A percentile compares a stretch with the other conserved stretches of the same genome.
phyloP scores from a whole-genome alignment of 1,140 invertebrate species.

The Berghia stephanieae region DNA sequence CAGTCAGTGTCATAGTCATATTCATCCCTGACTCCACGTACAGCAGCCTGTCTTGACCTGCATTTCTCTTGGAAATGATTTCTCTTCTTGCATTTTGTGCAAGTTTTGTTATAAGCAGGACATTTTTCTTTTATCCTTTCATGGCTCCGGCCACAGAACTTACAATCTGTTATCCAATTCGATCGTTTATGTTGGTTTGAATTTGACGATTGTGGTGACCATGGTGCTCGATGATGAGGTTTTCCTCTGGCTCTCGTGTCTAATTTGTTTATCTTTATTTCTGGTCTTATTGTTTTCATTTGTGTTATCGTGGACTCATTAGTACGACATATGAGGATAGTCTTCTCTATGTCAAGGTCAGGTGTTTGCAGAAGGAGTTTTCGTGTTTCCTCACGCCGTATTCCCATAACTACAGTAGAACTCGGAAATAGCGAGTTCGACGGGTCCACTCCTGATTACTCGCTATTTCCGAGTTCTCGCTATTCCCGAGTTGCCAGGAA shows the following conservation, averaged over 20 bases:
- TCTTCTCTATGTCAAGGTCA: background rate
- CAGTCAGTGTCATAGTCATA: background rate
- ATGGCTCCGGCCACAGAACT: background rate
- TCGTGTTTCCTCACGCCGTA: background rate
- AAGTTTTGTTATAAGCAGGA: background rate
- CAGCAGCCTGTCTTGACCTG: background rate
- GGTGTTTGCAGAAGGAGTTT: no score
- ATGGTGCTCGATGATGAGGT: no score
- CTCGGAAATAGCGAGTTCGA: no score
- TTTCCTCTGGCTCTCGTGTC: no score
- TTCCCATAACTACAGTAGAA: background rate
- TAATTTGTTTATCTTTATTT: background rate
- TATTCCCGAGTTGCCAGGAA: no score
- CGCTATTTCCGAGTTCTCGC: no score
- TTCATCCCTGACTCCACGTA: no score
- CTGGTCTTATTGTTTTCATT: background rate
- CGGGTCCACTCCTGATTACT: no score
- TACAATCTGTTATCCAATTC: no score
- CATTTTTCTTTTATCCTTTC: background rate
- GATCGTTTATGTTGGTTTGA: no score
- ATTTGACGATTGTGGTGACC: no score
- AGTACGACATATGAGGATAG: background rate
- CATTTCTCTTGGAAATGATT: background rate
- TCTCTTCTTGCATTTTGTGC: conserved; percentile 4
- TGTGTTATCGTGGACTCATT: background rate